These are phyloP conservation scores for Argynnis bischoffii DNA, from an alignment of 2,888 invertebrate genomes.

Conservation along the genomic window DNA sequence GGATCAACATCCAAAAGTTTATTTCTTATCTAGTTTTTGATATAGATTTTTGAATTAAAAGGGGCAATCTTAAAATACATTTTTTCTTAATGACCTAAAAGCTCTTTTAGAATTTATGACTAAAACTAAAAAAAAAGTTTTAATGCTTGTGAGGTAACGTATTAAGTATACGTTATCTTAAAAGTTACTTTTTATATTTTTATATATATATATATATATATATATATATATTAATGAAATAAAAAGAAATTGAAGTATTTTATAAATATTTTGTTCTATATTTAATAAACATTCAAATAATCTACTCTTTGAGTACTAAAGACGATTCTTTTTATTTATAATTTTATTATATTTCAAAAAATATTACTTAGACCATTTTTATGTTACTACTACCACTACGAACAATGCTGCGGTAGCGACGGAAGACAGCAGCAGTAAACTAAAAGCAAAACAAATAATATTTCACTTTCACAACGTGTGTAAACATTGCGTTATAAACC, in stretches of 20 bases:
- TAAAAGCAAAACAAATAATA: constrained; percentile 50
- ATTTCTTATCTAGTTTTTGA: constrained; percentile 28
- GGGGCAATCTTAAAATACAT: background rate
- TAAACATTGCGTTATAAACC: constrained; percentile 39
- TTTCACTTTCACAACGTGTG: constrained; percentile 45
- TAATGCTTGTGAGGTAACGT: too few species aligned
- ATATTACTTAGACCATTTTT: background rate
- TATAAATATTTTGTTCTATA: too few species aligned
- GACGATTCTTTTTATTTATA: background rate
- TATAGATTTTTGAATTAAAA: background rate
- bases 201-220: too few species aligned
- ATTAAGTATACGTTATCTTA: too few species aligned
- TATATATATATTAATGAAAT: too few species aligned
- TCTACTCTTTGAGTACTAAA: too few species aligned
- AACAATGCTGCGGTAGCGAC: constrained; percentile 41
- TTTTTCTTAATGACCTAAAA: background rate
- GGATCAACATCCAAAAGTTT: constrained; percentile 63
- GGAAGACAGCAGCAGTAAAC: constrained; percentile 41
- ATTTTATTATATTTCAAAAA: constrained; percentile 1
- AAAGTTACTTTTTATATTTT: too few species aligned
- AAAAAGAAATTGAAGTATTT: too few species aligned
- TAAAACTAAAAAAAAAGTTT: too few species aligned
- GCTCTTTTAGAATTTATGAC: too few species aligned
- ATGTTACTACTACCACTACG: constrained; percentile 2
- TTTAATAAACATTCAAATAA: too few species aligned